A percentile compares a stretch with the other conserved stretches of the same genome.
Conservation (phyloP, 30 jellyfish, hydroid and myxozoan species). For the Hydractinia symbiolongicarpus region DNA sequence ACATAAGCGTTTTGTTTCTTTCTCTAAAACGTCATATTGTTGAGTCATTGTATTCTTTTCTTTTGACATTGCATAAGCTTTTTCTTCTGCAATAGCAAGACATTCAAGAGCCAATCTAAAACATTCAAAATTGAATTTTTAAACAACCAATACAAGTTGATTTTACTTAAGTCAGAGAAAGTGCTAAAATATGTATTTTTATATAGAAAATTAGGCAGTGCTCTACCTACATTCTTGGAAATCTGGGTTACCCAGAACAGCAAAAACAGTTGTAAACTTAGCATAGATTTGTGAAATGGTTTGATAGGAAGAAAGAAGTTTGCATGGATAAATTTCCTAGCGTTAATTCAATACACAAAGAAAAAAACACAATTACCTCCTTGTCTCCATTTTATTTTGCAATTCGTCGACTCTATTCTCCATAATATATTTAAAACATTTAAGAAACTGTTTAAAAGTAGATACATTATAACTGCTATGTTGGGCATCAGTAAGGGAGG, state of each 20-base stretch:
- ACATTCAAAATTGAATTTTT: not conserved
- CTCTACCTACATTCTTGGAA: no score
- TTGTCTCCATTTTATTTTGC: not conserved
- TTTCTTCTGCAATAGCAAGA: not conserved
- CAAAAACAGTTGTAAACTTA: no score
- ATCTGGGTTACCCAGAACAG: no score
- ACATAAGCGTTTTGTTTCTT: not conserved
- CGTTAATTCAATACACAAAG: not conserved
- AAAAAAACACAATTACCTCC: not conserved
- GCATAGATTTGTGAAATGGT: no score
- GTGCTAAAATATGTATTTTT: no score
- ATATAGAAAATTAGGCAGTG: no score
- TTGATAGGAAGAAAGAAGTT: no score
- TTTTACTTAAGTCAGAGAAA: no score
- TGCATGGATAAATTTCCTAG: no score
- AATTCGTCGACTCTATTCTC: slow-evolving; percentile 1
- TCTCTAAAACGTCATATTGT: not conserved
- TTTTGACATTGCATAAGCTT: not conserved
- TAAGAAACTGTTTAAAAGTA: not conserved
- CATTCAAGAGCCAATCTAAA: slow-evolving; percentile 17
- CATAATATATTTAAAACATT: slow-evolving; percentile 5
- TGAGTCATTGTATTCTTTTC: not conserved
- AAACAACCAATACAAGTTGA: not conserved
- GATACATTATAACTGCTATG: not conserved
- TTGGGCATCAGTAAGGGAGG: no score